These are phyloP conservation scores for Asobara japonica DNA, from an alignment of 1,140 invertebrate species.

Conservation along the genomic window DNA sequence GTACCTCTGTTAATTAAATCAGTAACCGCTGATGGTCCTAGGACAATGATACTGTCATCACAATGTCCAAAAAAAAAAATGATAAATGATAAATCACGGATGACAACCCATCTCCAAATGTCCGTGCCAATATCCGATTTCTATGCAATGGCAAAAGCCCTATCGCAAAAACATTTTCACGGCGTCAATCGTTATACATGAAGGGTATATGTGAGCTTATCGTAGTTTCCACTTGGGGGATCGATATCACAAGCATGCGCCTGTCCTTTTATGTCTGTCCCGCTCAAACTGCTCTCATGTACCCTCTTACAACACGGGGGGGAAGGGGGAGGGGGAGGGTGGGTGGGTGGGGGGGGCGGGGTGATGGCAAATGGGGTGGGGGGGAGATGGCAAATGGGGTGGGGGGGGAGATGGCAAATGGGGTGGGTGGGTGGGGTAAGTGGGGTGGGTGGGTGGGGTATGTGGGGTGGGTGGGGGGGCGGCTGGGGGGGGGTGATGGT, in stretches of 20 bases:
- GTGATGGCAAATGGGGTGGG: too few species aligned
- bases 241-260: slow-evolving; percentile 37
- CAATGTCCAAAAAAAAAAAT: too few species aligned
- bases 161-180: slow-evolving; percentile 28
- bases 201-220: slow-evolving; percentile 26
- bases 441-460: background rate
- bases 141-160: slow-evolving; percentile 18
- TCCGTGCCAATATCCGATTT: slow-evolving; percentile 27
- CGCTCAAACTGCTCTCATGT: slow-evolving; percentile 18
- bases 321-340: background rate
- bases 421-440: background rate
- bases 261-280: slow-evolving; percentile 20
- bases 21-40: too few species aligned
- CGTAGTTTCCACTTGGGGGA: slow-evolving; percentile 32
- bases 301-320: slow-evolving; percentile 12
- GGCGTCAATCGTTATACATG: slow-evolving; percentile 30
- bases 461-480: background rate
- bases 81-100: too few species aligned
- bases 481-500: background rate
- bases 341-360: background rate
- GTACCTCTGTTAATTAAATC: too few species aligned
- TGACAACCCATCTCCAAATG: background rate
- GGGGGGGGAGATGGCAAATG: too few species aligned
- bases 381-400: too few species aligned
- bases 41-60: too few species aligned